Evolutionary conservation across 2,888 invertebrate species (phyloP).

Genomic region (Lepeophtheirus nordmannii): DNA sequence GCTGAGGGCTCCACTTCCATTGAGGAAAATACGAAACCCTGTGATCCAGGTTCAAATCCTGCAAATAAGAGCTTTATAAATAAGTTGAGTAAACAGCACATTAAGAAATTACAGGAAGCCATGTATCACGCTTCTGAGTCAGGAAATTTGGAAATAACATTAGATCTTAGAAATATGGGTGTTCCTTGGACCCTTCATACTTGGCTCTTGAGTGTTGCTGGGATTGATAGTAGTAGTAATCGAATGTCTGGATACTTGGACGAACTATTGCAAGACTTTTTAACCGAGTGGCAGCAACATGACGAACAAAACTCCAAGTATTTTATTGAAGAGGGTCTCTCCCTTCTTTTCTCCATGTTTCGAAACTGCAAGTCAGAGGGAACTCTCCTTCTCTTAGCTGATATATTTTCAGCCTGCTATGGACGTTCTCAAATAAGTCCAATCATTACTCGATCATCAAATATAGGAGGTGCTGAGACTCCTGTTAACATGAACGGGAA

Average conservation of each 20-base stretch:
- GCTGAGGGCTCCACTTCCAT: slow-evolving; percentile 52
- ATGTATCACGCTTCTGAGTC: slow-evolving; percentile 88
- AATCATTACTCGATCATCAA: slow-evolving; percentile 24
- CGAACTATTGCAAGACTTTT: slow-evolving; percentile 70
- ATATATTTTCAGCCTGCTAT: slow-evolving; percentile 74
- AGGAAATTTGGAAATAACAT: slow-evolving; percentile 72
- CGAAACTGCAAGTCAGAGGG: slow-evolving; percentile 82
- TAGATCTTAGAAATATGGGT: slow-evolving; percentile 67
- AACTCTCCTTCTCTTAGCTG: slow-evolving; percentile 65
- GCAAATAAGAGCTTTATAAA: background rate
- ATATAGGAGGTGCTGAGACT: slow-evolving; percentile 10
- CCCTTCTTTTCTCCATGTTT: slow-evolving; percentile 73
- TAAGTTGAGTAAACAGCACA: slow-evolving; percentile 57
- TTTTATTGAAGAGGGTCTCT: slow-evolving; percentile 75
- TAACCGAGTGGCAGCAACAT: slow-evolving; percentile 77
- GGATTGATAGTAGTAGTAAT: background rate
- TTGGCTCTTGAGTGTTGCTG: slow-evolving; percentile 61
- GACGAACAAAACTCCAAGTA: slow-evolving; percentile 45
- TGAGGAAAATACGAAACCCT: slow-evolving; percentile 30
- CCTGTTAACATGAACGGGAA: background rate
- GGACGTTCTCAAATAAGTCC: slow-evolving; percentile 60
- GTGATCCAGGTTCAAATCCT: background rate
- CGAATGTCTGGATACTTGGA: slow-evolving; percentile 42
- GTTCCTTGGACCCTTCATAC: slow-evolving; percentile 82
- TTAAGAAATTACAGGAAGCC: slow-evolving; percentile 71